Conservation (phyloP, 2,797 vertebrate genomes). For the Harpagifer antarcticus region DNA sequence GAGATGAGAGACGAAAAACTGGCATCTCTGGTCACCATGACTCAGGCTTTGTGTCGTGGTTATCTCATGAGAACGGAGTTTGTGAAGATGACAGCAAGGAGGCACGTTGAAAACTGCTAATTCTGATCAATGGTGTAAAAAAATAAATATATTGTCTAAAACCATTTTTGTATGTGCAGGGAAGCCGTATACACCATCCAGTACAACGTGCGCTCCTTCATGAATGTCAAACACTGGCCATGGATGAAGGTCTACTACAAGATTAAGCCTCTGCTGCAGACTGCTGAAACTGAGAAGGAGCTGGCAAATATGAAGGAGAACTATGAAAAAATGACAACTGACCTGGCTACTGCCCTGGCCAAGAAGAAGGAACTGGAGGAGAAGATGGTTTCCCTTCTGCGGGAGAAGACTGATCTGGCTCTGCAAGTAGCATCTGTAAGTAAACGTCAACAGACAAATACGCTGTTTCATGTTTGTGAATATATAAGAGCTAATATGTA, state of each 20-base stretch:
- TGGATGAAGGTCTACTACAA: conserved; percentile 97
- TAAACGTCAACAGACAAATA: background rate
- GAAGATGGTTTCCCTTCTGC: conserved; percentile 89
- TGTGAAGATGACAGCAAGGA: conserved; percentile 87
- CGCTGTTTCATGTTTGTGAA: too few species aligned
- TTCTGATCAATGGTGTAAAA: too few species aligned
- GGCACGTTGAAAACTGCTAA: conserved; percentile 61
- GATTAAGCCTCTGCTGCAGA: conserved; percentile 92
- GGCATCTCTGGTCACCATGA: conserved; percentile 84
- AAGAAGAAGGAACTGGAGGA: conserved; percentile 91
- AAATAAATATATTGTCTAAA: too few species aligned
- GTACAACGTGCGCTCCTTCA: conserved; percentile 91
- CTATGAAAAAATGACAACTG: conserved; percentile 80
- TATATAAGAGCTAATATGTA: too few species aligned
- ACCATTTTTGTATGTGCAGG: conserved; percentile 59
- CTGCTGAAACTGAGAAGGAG: conserved; percentile 92
- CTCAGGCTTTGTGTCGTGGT: conserved; percentile 86
- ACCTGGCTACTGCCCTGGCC: conserved; percentile 85
- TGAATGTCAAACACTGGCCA: conserved; percentile 93
- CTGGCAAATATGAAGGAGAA: conserved; percentile 90
- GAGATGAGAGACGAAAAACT: conserved; percentile 90
- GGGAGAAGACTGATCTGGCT: conserved; percentile 92
- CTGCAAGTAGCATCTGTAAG: conserved; percentile 91
- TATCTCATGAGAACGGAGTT: conserved; percentile 87
- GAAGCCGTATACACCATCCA: conserved; percentile 90